Percentiles rank a stretch among this genome's conserved stretches.
phyloP scores from a whole-genome alignment of 1,140 invertebrate species.

The Polypedilum pembai region DNA sequence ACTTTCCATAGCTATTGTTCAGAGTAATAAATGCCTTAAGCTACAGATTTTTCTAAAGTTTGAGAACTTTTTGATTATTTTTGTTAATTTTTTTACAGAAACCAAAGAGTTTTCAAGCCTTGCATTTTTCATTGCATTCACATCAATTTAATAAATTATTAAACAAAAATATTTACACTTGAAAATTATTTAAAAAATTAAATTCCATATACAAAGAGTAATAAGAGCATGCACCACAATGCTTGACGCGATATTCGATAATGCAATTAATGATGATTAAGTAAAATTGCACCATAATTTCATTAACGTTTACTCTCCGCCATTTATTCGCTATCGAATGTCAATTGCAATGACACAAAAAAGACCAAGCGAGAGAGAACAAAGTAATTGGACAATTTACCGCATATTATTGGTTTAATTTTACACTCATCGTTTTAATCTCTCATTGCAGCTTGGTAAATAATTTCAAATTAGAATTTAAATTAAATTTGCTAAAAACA shows the following conservation, averaged over 20 bases:
- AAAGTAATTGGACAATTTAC: slow-evolving; percentile 9
- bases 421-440: neutral
- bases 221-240: too few relatives aligned
- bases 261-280: slow-evolving; percentile 18
- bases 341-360: neutral
- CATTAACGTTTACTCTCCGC: neutral
- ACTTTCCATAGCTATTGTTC: too few relatives aligned
- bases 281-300: slow-evolving; percentile 3
- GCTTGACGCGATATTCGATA: neutral
- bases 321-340: neutral
- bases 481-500: neutral
- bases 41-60: too few relatives aligned
- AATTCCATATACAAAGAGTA: neutral
- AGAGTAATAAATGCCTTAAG: too few relatives aligned
- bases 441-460: neutral
- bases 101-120: too few relatives aligned
- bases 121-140: too few relatives aligned
- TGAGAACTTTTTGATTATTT: too few relatives aligned
- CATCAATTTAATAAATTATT: too few relatives aligned
- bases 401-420: neutral
- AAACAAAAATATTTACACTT: neutral
- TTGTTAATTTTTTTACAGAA: too few relatives aligned
- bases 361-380: neutral
- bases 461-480: slow-evolving; percentile 14
- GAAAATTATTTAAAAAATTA: neutral